Conservation (phyloP, 2,888 invertebrate genomes). For the Diploptera punctata region DNA sequence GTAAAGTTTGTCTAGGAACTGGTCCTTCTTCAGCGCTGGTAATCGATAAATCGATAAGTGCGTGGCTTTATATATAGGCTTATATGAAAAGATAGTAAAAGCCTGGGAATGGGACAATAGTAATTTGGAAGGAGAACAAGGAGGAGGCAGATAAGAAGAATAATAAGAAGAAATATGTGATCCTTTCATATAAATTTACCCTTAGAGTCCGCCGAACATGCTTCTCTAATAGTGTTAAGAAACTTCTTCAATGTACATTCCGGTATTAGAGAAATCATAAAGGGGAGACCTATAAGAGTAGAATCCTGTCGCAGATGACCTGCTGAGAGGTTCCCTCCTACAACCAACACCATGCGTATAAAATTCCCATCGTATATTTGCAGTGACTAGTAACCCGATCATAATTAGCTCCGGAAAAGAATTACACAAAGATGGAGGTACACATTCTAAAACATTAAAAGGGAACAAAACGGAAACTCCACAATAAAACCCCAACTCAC, state of each 20-base stretch:
- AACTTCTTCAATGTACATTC: not conserved
- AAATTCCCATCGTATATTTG: constrained; percentile 19
- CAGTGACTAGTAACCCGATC: constrained; percentile 12
- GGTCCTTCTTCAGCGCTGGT: no score
- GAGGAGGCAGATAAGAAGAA: not conserved
- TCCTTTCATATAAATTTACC: no score
- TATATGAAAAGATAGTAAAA: no score
- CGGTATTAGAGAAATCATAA: not conserved
- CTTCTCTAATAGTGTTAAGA: no score
- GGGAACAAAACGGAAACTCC: not conserved
- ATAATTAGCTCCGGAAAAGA: constrained; percentile 9
- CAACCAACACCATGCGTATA: constrained; percentile 20
- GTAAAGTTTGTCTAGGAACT: no score
- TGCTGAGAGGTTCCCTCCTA: constrained; percentile 10
- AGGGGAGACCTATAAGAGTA: not conserved
- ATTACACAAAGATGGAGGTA: constrained; percentile 11
- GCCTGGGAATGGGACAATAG: no score
- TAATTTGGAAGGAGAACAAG: not conserved
- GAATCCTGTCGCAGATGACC: constrained; percentile 1
- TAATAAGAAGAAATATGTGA: not conserved
- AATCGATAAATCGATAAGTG: no score
- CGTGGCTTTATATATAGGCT: no score
- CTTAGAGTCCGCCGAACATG: no score
- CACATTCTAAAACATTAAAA: constrained; percentile 9
- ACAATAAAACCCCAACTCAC: not conserved